Percentiles rank a stretch among this genome's conserved stretches.
These are phyloP conservation scores for Panzeria rudis DNA, from an alignment of 2,888 invertebrate genomes.

Conservation along the genomic window DNA sequence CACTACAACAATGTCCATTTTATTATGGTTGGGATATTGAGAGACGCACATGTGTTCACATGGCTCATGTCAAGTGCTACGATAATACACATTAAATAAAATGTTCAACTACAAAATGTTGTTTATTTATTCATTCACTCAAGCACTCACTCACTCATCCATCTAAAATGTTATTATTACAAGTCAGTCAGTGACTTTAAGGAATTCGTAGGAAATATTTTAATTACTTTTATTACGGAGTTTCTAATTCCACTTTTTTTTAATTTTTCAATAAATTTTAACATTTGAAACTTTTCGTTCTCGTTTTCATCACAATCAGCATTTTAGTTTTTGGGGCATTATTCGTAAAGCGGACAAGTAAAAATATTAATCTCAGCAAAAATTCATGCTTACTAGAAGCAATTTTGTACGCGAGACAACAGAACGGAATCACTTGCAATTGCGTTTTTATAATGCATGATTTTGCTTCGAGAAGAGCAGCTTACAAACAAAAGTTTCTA, in stretches of 20 bases:
- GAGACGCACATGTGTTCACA: conserved; percentile 78
- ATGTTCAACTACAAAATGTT: background rate
- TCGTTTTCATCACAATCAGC: background rate
- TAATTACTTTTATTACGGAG: background rate
- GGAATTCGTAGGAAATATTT: background rate
- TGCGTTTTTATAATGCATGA: too few relatives aligned
- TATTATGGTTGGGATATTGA: conserved; percentile 82
- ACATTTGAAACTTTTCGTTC: background rate
- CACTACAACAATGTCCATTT: conserved; percentile 82
- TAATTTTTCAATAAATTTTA: background rate
- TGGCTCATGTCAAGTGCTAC: conserved; percentile 79
- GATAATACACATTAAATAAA: conserved; percentile 50
- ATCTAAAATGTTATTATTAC: background rate
- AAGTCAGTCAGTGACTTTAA: background rate
- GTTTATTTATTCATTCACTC: background rate
- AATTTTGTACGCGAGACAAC: too few relatives aligned
- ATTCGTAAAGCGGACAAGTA: too few relatives aligned
- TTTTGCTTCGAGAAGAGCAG: too few relatives aligned
- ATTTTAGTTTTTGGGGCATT: background rate
- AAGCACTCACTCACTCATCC: background rate
- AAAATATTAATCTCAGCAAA: too few relatives aligned
- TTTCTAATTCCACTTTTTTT: background rate
- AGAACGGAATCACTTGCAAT: too few relatives aligned
- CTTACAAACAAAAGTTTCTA: too few relatives aligned
- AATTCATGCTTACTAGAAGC: too few relatives aligned